These are phyloP conservation scores for Leucopternis melanops DNA, from an alignment of 2,113 vertebrate genomes.

Conservation along the genomic window DNA sequence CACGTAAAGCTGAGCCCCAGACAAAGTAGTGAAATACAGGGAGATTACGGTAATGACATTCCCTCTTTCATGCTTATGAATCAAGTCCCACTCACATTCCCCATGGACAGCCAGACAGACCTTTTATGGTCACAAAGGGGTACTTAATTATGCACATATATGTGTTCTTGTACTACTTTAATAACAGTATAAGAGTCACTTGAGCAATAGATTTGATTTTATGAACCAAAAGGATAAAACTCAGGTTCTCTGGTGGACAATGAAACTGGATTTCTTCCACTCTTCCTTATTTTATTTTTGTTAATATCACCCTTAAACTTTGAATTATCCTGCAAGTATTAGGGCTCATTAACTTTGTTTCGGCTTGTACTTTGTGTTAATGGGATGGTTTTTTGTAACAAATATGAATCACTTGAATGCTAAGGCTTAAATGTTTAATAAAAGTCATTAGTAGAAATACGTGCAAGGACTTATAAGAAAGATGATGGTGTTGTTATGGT, in stretches of 20 bases:
- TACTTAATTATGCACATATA: slow-evolving; percentile 43
- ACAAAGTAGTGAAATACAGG: not conserved
- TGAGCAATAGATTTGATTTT: slow-evolving; percentile 54
- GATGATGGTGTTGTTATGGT: slow-evolving; percentile 7
- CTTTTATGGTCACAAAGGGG: slow-evolving; percentile 28
- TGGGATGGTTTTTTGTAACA: slow-evolving; percentile 44
- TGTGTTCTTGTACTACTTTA: not conserved
- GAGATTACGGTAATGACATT: not conserved
- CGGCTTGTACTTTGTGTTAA: slow-evolving; percentile 62
- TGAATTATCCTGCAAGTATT: slow-evolving; percentile 59
- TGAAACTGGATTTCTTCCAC: slow-evolving; percentile 40
- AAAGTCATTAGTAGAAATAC: slow-evolving; percentile 40
- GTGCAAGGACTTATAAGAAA: not conserved
- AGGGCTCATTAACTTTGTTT: slow-evolving; percentile 64
- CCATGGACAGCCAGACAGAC: not conserved
- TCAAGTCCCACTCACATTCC: not conserved
- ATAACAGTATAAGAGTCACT: slow-evolving; percentile 39
- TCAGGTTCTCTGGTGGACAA: slow-evolving; percentile 46
- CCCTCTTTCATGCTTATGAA: slow-evolving; percentile 2
- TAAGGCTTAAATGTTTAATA: slow-evolving; percentile 57
- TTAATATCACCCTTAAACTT: slow-evolving; percentile 62
- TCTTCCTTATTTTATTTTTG: slow-evolving; percentile 61
- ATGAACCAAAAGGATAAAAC: slow-evolving; percentile 55
- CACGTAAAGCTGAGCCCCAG: not conserved
- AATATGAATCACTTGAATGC: slow-evolving; percentile 54